Percentiles rank a stretch among this genome's conserved stretches.
Conservation (phyloP, 2,888 invertebrate species). For the Ganaspis brasiliensis region DNA sequence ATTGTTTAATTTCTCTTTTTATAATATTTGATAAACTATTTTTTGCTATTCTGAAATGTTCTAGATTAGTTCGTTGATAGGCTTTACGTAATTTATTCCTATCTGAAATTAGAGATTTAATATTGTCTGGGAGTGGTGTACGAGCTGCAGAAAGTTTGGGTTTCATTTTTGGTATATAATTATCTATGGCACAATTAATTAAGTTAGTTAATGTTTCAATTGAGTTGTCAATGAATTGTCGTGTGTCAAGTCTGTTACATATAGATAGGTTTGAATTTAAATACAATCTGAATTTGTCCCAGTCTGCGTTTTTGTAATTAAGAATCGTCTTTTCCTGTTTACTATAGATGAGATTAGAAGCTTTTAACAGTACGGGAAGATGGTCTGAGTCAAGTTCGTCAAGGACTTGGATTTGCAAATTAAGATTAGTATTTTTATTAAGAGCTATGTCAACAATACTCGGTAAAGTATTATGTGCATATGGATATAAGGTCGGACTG, state of each 20-base stretch:
- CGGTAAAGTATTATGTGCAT: not conserved
- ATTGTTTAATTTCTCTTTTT: slow-evolving; percentile 44
- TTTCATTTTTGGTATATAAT: slow-evolving; percentile 43
- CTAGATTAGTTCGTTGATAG: slow-evolving; percentile 49
- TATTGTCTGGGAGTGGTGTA: slow-evolving; percentile 33
- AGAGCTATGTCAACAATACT: slow-evolving; percentile 52
- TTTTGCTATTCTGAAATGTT: not conserved
- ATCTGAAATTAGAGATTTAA: slow-evolving; percentile 43
- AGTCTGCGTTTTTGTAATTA: slow-evolving; percentile 55
- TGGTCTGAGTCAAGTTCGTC: slow-evolving; percentile 60
- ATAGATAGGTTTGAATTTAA: slow-evolving; percentile 50
- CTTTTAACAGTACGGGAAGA: slow-evolving; percentile 52
- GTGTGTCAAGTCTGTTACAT: slow-evolving; percentile 37
- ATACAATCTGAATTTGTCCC: slow-evolving; percentile 53
- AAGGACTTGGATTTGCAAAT: slow-evolving; percentile 28
- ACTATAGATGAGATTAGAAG: not conserved
- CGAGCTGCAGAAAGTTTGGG: slow-evolving; percentile 44
- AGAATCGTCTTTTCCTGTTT: not conserved
- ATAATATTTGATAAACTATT: slow-evolving; percentile 49
- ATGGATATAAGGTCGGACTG: slow-evolving; percentile 48
- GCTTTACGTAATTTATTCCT: slow-evolving; percentile 52
- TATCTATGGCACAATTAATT: slow-evolving; percentile 30
- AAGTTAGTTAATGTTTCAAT: slow-evolving; percentile 53
- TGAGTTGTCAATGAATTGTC: slow-evolving; percentile 52
- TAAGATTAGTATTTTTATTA: slow-evolving; percentile 49